Percentiles rank a stretch among this genome's conserved stretches.
These are phyloP conservation scores for Drosophila navojoa DNA, from an alignment of 1,140 invertebrate species.

Conservation along the genomic window DNA sequence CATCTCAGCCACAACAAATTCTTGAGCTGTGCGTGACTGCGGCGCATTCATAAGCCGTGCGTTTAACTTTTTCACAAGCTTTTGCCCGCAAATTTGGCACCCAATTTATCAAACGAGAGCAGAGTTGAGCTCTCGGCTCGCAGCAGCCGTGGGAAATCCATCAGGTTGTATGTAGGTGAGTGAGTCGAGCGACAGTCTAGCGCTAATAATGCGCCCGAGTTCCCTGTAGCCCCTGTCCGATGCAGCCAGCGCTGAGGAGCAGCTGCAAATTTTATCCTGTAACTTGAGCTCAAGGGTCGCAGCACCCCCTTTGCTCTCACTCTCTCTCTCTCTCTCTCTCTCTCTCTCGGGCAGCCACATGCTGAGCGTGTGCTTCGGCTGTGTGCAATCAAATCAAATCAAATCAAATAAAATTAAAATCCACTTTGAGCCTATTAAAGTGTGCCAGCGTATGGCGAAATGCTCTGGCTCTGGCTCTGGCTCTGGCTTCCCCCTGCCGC, in stretches of 20 bases:
- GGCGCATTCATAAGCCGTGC: conserved; percentile 58
- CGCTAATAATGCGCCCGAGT: conserved; percentile 72
- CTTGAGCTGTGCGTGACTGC: conserved; percentile 59
- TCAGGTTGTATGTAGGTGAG: conserved; percentile 50
- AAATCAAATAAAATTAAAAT: conserved; percentile 83
- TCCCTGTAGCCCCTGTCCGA: conserved; percentile 17
- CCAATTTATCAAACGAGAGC: conserved; percentile 72
- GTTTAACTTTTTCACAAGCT: conserved; percentile 79
- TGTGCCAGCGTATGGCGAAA: conserved; percentile 41
- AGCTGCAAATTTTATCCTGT: conserved; percentile 66
- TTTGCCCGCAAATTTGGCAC: conserved; percentile 67
- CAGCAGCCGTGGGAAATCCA: conserved; percentile 65
- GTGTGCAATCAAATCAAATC: conserved; percentile 74
- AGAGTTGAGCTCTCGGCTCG: conserved; percentile 48
- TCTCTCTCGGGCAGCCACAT: conserved; percentile 27
- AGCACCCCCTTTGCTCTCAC: not conserved
- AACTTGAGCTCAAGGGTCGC: conserved; percentile 59
- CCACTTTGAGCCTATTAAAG: conserved; percentile 83
- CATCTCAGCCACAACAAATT: conserved; percentile 3
- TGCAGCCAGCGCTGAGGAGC: conserved; percentile 30
- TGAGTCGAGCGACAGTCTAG: conserved; percentile 51
- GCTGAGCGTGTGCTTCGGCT: conserved; percentile 50
- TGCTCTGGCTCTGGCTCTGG: too few relatives aligned
- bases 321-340: not conserved
- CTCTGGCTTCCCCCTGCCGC: too few relatives aligned